phyloP scores from a whole-genome alignment of 2,797 vertebrate species.

The Sorex maritimensis region DNA sequence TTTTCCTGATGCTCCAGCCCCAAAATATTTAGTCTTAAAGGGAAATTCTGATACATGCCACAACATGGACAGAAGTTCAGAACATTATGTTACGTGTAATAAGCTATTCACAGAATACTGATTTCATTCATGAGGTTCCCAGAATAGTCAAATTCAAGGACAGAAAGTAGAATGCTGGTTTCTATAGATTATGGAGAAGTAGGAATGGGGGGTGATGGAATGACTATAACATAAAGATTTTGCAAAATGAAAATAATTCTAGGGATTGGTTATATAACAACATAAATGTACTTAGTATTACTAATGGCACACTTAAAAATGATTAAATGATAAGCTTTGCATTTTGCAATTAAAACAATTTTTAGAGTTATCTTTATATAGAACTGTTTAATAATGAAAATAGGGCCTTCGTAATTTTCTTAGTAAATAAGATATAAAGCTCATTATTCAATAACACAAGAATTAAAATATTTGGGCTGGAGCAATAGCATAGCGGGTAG shows the following conservation, averaged over 20 bases:
- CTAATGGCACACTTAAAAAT: neutral
- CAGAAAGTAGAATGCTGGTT: neutral
- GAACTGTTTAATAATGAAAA: conserved; percentile 46
- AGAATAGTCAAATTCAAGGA: conserved; percentile 11
- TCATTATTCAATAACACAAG: neutral
- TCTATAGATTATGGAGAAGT: neutral
- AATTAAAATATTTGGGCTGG: no score
- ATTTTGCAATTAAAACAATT: neutral
- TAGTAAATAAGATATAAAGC: neutral
- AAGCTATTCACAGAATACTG: conserved; percentile 21
- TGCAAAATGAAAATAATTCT: conserved; percentile 22
- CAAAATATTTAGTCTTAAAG: neutral
- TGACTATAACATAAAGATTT: neutral
- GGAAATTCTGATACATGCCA: conserved; percentile 30
- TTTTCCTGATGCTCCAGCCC: no score
- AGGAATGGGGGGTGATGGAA: neutral
- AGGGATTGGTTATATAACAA: neutral
- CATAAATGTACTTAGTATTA: neutral
- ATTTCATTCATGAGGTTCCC: neutral
- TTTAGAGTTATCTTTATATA: conserved; percentile 26
- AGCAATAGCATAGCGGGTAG: no score
- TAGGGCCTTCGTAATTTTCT: neutral
- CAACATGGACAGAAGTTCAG: neutral
- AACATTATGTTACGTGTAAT: neutral
- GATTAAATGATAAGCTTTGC: neutral